Base-by-base conservation (phyloP, 2,113 vertebrate species). In the Gymnorhina tibicen region DNA sequence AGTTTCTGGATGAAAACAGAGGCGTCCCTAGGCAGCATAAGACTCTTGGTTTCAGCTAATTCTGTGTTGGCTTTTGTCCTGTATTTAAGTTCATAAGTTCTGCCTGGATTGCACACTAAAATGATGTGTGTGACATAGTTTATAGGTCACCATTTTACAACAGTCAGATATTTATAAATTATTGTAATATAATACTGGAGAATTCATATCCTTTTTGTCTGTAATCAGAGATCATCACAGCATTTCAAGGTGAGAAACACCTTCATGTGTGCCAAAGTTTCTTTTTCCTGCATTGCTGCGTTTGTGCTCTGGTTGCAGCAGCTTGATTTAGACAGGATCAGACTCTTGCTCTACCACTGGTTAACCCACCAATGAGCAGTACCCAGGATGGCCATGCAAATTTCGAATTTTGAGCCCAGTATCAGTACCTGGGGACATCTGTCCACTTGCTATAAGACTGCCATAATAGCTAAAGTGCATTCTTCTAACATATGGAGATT, bases 11-110 rank as follows among this genome's bases (percentile, higher is more conserved):
- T 74, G 20, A 77, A 92, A 89, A 74, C 11, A 37, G 1, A 46
- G 32, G 3, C 4, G 4, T 5, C 7, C 10, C 0, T 28, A 1
- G 42, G 37, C 12, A 89, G 3, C 6, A 26, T 22, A 72, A 72
- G 5, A 47, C 4, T 4, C 46, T 82, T 69, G 33, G 11, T 80
- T 80, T 89, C 46, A 75, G 26, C 33, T 67, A 13, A 14, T 58
- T 84, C 10, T 37, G 2, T 84, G 12, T 59, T 41, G 44, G 6
- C 10, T 63, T 73, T 85, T 66, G 20, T 70, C 27, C 6, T 55
- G 13, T 85, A 42, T 14, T 74, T 70, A 58, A 16, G 9, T 68
- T 85, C 42, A 76, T 47, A 73, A 76, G 89, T 85, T 89, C 21
- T 94, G 20, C n/a, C 23, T 24, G 20, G 10, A 46, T 44, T 74